Conservation (phyloP, 2,113 vertebrate genomes). For the Uropsilus gracilis region DNA sequence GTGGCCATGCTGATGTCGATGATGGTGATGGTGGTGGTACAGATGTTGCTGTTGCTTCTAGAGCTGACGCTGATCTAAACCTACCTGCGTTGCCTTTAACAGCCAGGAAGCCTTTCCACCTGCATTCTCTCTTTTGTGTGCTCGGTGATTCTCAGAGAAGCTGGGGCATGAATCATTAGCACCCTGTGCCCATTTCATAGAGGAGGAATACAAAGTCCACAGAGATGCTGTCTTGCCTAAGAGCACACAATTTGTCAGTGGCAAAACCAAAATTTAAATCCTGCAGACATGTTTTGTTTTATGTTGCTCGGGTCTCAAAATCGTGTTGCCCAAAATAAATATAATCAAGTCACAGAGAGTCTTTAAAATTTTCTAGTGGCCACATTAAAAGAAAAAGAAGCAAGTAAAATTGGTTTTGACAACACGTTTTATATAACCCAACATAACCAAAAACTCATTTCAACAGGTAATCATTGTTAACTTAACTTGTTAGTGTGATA, state of each 20-base stretch:
- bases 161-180: neutral
- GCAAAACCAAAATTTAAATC: neutral
- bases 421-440: neutral
- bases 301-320: too few species aligned
- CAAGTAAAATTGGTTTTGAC: slow-evolving; percentile 3
- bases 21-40: neutral
- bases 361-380: neutral
- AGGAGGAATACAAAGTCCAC: neutral
- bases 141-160: neutral
- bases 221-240: neutral
- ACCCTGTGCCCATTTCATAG: neutral
- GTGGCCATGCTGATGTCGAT: fast-evolving
- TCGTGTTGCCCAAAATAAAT: neutral
- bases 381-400: neutral
- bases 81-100: neutral
- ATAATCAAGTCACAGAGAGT: neutral
- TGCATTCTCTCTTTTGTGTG: neutral
- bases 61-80: neutral
- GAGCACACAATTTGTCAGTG: neutral
- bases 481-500: neutral
- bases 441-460: neutral
- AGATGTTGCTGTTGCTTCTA: neutral
- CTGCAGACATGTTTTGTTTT: neutral
- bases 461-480: neutral
- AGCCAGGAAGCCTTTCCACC: neutral